These are phyloP conservation scores for Strigamia maritima DNA, from an alignment of 2,888 invertebrate genomes.

Conservation along the genomic window DNA sequence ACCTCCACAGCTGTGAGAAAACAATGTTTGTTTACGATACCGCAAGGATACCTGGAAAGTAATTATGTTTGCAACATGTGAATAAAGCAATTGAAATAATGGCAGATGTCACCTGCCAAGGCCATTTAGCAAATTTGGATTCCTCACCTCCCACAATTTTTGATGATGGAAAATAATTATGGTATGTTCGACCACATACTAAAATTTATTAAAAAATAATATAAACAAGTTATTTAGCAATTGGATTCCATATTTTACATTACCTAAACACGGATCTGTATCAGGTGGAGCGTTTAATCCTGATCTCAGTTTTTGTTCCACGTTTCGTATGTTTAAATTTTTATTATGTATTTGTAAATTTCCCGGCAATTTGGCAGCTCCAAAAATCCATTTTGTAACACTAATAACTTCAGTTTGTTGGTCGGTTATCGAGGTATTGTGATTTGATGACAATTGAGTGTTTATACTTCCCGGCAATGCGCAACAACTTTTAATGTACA, in stretches of 20 bases:
- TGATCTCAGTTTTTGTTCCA: conserved; percentile 1
- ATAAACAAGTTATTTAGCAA: background rate
- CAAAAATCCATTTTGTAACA: background rate
- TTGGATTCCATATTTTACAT: background rate
- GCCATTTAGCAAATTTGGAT: conserved; percentile 1
- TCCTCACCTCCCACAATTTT: background rate
- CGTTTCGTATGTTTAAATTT: background rate
- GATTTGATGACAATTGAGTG: background rate
- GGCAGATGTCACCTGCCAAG: conserved; percentile 6
- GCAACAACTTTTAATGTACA: conserved; percentile 15
- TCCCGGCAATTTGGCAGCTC: background rate
- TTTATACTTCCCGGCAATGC: background rate
- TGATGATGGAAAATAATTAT: background rate
- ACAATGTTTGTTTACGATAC: background rate
- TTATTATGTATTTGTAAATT: background rate
- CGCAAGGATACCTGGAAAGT: conserved; percentile 9
- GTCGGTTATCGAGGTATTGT: background rate
- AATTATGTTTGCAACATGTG: background rate
- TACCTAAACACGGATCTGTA: background rate
- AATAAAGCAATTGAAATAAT: background rate
- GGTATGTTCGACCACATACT: background rate
- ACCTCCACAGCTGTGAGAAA: conserved; percentile 43
- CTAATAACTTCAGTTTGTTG: background rate
- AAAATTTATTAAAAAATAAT: background rate
- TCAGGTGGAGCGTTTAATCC: background rate